Evolutionary conservation across 2,888 invertebrate species (phyloP).

Genomic region (Abrostola triplasia): DNA sequence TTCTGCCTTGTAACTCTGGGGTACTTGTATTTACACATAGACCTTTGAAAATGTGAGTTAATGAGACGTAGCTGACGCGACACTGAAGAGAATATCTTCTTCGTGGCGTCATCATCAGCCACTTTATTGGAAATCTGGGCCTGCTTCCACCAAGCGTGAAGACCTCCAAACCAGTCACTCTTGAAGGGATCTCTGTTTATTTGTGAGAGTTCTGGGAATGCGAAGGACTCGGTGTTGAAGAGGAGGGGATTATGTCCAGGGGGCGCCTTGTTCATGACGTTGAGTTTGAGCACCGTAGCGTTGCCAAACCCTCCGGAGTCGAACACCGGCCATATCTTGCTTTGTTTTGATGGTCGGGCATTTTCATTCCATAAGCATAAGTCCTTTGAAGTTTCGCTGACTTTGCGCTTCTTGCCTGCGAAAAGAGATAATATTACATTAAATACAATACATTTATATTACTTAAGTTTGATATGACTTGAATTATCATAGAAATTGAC

Average conservation of each 20-base stretch:
- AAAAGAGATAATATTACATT: slow-evolving; percentile 16
- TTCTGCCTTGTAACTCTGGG: slow-evolving; percentile 82
- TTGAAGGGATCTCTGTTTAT: slow-evolving; percentile 61
- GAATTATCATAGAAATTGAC: too few relatives aligned
- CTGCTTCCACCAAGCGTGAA: slow-evolving; percentile 78
- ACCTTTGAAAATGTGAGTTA: slow-evolving; percentile 78
- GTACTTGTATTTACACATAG: slow-evolving; percentile 82
- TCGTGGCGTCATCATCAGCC: slow-evolving; percentile 75
- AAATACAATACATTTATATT: too few relatives aligned
- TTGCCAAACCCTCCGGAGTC: slow-evolving; percentile 84
- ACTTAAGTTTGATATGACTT: not conserved
- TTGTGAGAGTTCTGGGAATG: slow-evolving; percentile 56
- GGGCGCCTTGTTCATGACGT: slow-evolving; percentile 67
- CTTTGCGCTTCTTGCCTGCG: slow-evolving; percentile 82
- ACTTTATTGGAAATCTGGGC: slow-evolving; percentile 70
- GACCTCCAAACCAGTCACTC: slow-evolving; percentile 74
- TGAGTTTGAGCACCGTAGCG: slow-evolving; percentile 68
- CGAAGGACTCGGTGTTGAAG: slow-evolving; percentile 51
- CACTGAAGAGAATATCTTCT: slow-evolving; percentile 79
- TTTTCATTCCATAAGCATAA: slow-evolving; percentile 74
- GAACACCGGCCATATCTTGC: slow-evolving; percentile 86
- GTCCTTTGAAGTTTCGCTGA: slow-evolving; percentile 72
- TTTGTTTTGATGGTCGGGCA: slow-evolving; percentile 75
- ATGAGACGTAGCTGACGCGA: slow-evolving; percentile 81
- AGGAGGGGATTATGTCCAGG: slow-evolving; percentile 73